Base-by-base conservation (phyloP, 1,140 invertebrate species). In the Coenobita brevimanus region DNA sequence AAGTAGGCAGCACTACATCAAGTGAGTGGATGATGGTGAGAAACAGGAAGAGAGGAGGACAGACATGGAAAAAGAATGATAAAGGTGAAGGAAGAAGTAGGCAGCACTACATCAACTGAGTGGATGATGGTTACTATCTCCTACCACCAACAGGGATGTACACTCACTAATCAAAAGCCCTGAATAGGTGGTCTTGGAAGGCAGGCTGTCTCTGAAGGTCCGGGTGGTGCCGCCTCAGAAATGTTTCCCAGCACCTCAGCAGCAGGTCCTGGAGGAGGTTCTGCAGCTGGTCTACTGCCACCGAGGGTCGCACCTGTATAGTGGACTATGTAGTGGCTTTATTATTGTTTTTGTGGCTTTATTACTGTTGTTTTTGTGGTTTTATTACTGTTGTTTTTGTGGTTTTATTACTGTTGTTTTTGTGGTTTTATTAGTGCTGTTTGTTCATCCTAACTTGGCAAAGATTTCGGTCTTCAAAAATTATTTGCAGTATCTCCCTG, bases 101-200 rank as follows among this genome's bases (percentile, higher is more conserved):
- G n/a, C n/a, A n/a, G n/a, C n/a, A n/a, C n/a, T n/a, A n/a, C n/a
- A n/a, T n/a, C n/a, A n/a, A n/a, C n/a, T n/a, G n/a, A n/a, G n/a
- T n/a, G n/a, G n/a, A n/a, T n/a, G n/a, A n/a, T n/a, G n/a, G n/a
- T n/a, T n/a, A n/a, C n/a, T n/a, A n/a, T n/a, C n/a, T n/a, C n/a
- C n/a, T 54, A 30, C 36, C 38, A 83, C 1, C 27, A 21, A 60
- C 21, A 50, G 36, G 43, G 15, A 73, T 27, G 24, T 62, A 82
- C n/a, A 78, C 88, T 82, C 79, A 89, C 88, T 71, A 89, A 41
- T 89, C 88, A n/a, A 89, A 38, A 27, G 88, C 88, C 41, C 81
- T 89, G 36, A 89, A 89, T 3, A 89, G 57, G 13, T 83, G 41
- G 27, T 89, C 88, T 62, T 89, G 88, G 62, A 89, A 89, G 13